Conservation (phyloP, 2,797 vertebrate genomes). For the Dryobates pubescens region DNA sequence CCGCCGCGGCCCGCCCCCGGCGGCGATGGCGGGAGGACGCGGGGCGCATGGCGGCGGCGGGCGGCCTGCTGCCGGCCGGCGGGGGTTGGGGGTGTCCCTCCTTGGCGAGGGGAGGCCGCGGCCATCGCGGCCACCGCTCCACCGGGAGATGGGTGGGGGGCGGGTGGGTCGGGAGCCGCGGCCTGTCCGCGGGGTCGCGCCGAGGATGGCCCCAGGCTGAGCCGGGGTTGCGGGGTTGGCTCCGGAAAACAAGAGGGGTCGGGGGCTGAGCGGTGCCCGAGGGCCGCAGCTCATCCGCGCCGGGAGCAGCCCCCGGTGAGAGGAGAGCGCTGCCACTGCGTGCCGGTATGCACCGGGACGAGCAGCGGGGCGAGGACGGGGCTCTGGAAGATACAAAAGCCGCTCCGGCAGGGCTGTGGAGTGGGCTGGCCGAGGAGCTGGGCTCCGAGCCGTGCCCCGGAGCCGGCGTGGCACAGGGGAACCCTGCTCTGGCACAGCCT, state of each 20-base stretch:
- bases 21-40: neutral
- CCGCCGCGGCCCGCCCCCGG: neutral
- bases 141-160: too few relatives aligned
- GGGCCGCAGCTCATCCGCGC: neutral
- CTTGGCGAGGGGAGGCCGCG: neutral
- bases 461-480: neutral
- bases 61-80: neutral
- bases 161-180: neutral
- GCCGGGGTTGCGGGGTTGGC: neutral
- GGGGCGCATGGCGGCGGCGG: neutral
- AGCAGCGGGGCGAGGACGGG: fast-evolving
- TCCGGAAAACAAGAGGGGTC: fast-evolving
- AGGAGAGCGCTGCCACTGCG: fast-evolving
- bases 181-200: neutral
- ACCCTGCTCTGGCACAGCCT: neutral
- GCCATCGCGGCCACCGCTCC: neutral
- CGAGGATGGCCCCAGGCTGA: neutral
- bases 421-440: fast-evolving
- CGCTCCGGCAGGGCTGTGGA: fast-evolving
- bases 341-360: fast-evolving
- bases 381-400: too few relatives aligned
- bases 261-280: neutral
- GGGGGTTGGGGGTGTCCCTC: too few relatives aligned
- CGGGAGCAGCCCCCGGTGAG: neutral
- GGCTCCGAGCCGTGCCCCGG: neutral